A percentile compares a stretch with the other conserved stretches of the same genome.
phyloP scores from a whole-genome alignment of 2,113 vertebrate species.

The Todiramphus chloris region DNA sequence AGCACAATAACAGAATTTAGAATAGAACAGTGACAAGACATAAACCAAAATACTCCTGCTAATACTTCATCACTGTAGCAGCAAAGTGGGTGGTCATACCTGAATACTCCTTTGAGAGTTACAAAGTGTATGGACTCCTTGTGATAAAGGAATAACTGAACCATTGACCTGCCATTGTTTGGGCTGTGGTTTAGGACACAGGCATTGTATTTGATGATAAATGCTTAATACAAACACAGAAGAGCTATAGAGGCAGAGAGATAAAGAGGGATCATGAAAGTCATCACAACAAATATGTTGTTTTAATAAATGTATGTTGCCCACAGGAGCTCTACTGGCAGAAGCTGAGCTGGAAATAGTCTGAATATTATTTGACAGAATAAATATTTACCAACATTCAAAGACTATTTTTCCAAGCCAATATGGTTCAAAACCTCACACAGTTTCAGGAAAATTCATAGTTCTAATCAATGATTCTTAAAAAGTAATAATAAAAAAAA shows the following conservation, averaged over 20 bases:
- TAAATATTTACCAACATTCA: neutral
- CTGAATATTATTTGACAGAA: neutral
- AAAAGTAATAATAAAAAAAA: neutral
- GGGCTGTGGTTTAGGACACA: neutral
- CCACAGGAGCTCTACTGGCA: neutral
- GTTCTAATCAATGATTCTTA: neutral
- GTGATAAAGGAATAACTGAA: neutral
- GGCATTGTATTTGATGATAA: neutral
- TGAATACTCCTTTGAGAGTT: neutral
- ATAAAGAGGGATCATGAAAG: neutral
- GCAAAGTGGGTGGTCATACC: neutral
- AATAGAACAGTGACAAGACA: neutral
- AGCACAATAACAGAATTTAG: neutral
- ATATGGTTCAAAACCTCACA: neutral
- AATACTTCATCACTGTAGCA: neutral
- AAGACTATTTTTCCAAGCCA: neutral
- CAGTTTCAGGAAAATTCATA: neutral
- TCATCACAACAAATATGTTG: neutral
- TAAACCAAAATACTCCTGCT: neutral
- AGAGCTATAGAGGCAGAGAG: neutral
- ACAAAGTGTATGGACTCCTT: neutral
- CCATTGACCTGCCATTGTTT: neutral
- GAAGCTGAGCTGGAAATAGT: neutral
- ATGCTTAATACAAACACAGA: neutral
- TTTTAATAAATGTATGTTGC: neutral